Conservation (phyloP, 2,113 vertebrate genomes). For the Agelaius tricolor region DNA sequence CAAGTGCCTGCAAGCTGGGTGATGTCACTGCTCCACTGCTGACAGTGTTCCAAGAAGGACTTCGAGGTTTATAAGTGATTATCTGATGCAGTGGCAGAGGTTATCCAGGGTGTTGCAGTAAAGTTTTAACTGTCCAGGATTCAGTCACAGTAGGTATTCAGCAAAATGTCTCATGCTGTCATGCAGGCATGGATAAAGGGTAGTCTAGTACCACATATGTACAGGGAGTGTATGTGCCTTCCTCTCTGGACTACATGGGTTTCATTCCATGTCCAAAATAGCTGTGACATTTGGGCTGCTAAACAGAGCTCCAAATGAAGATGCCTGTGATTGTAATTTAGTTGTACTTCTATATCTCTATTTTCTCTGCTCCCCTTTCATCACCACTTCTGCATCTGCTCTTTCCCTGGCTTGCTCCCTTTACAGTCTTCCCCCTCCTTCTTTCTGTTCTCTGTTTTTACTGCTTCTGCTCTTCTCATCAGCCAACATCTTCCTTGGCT, state of each 20-base stretch:
- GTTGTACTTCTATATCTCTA: background rate
- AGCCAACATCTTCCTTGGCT: background rate
- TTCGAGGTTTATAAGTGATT: background rate
- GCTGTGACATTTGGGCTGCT: slow-evolving; percentile 4
- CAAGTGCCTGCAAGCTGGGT: background rate
- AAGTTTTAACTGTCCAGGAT: background rate
- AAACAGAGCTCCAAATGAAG: background rate
- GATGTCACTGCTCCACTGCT: background rate
- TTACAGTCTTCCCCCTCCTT: background rate
- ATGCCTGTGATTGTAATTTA: background rate
- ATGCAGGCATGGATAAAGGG: background rate
- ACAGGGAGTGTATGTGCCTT: background rate
- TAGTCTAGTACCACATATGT: background rate
- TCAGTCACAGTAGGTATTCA: background rate
- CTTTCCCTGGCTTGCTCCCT: background rate
- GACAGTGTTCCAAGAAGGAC: background rate
- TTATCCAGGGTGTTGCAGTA: background rate
- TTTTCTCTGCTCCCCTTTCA: background rate
- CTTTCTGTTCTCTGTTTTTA: background rate
- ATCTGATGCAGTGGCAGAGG: background rate
- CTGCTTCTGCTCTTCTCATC: background rate
- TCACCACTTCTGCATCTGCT: background rate
- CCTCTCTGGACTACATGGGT: background rate
- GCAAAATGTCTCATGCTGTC: background rate
- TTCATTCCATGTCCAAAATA: slow-evolving; percentile 24